Evolutionary conservation across 2,888 invertebrate species (phyloP), one percentile per base, ranked within the genome.

Genomic region (Acanthopleura granulata): DNA sequence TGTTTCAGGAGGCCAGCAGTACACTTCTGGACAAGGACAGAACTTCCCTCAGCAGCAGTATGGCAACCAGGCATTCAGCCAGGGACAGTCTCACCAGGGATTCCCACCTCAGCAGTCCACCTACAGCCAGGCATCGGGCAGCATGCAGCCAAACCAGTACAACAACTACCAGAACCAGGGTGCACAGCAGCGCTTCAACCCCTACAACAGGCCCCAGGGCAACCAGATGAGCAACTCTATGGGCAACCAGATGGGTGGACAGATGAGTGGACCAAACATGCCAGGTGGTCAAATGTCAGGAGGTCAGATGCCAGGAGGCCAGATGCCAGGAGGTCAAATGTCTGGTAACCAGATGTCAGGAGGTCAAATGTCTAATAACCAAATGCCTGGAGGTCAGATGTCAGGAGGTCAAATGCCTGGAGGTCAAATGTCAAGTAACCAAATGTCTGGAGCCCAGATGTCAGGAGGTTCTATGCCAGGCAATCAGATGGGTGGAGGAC

Each of bases 31-130:
- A 27, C 66, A 22, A 6, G 22, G 25, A 1, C 66, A 66, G 66
- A 66, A 66, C 66, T 66, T 66, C 29, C 66, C 66, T 66, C 66
- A 66, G 29, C 66, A 66, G 29, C 29, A 66, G 27, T 27, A 27
- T 25, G 14, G 66, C 25, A 66, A 66, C 25, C 66, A 66, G 66
- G 16, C 22, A 1, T 66, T 27, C 25, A 27, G 66, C 29, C 66
- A 66, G 66, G 18, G 22, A 22, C 66, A 66, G 29, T 27, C 66
- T 6, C 66, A 66, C 22, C 66, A 66, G 66, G 29, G 66, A 3
- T 66, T 66, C 14, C 22, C 66, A 6, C 66, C 66, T 25, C 66
- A 66, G 14, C 66, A 66, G 29, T 6, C 22, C 9, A 66, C 1
- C 29, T 66, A 66, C 25, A 66, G 66, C 25, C 66, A 66, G 66